phyloP scores from a whole-genome alignment of 2,797 vertebrate species.

The Strix occidentalis region DNA sequence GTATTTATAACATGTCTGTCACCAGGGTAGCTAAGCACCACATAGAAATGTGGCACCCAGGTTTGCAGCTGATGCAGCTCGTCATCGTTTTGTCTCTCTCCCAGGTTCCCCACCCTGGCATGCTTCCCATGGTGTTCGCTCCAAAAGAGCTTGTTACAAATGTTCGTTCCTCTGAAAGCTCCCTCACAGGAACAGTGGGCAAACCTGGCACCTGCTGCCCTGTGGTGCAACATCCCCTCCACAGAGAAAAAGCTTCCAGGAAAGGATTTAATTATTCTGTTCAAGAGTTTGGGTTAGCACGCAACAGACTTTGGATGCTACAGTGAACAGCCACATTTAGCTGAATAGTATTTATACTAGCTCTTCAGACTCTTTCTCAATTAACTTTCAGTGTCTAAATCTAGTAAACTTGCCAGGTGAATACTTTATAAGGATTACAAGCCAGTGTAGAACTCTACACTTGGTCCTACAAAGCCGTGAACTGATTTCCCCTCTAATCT shows the following conservation, averaged over 20 bases:
- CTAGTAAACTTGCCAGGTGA: not conserved
- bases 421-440: not conserved
- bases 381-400: not conserved
- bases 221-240: not conserved
- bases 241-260: not conserved
- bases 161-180: fast-evolving
- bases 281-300: not conserved
- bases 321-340: not conserved
- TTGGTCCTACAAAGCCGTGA: not conserved
- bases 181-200: not conserved
- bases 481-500: not conserved
- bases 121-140: fast-evolving
- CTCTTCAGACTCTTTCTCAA: not conserved
- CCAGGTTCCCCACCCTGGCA: not conserved
- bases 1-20: slow-evolving; percentile 68
- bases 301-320: not conserved
- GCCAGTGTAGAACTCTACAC: not conserved
- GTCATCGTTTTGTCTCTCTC: not conserved
- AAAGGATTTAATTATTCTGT: not conserved
- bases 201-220: not conserved
- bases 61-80: slow-evolving; percentile 59
- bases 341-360: not conserved
- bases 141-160: not conserved
- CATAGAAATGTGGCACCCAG: not conserved
- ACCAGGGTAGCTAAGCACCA: slow-evolving; percentile 39